Percentiles rank a stretch among this genome's conserved stretches.
These are phyloP conservation scores for Drosophila testacea DNA, from an alignment of 2,888 invertebrate genomes.

Conservation along the genomic window DNA sequence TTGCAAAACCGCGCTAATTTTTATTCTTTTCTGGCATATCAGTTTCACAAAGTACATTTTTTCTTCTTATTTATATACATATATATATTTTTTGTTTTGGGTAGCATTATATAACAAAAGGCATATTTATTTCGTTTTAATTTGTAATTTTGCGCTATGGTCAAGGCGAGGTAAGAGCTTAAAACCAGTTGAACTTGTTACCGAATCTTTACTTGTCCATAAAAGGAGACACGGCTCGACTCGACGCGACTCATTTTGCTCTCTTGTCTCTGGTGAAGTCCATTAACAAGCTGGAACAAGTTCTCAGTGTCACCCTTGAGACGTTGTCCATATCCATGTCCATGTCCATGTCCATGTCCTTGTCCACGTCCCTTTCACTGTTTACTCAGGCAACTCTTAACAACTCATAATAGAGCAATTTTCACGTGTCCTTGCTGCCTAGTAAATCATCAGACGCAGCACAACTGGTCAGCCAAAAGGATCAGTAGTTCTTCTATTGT, in stretches of 20 bases:
- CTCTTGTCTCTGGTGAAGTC: conserved; percentile 30
- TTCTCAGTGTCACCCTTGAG: conserved; percentile 65
- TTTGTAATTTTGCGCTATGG: conserved; percentile 80
- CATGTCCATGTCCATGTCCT: conserved; percentile 45
- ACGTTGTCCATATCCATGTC: conserved; percentile 38
- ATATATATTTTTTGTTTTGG: conserved; percentile 30
- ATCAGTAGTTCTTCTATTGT: conserved; percentile 56
- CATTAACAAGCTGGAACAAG: conserved; percentile 70
- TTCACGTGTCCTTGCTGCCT: conserved; percentile 79
- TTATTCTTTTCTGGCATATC: conserved; percentile 55
- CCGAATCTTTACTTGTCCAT: conserved; percentile 30
- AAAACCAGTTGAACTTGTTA: conserved; percentile 75
- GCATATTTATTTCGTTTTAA: conserved; percentile 79
- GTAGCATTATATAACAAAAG: conserved; percentile 68
- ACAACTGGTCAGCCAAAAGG: conserved; percentile 54
- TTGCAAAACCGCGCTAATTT: conserved; percentile 80
- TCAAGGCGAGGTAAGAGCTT: conserved; percentile 41
- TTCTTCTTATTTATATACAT: conserved; percentile 25
- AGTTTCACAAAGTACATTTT: conserved; percentile 61
- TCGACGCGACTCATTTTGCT: conserved; percentile 1
- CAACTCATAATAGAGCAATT: conserved; percentile 84
- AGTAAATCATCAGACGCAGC: conserved; percentile 65
- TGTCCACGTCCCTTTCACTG: conserved; percentile 51
- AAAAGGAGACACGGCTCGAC: conserved; percentile 27
- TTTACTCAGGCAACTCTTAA: conserved; percentile 82